phyloP scores from a whole-genome alignment of 2,888 invertebrate species.

The Strigamia maritima region DNA sequence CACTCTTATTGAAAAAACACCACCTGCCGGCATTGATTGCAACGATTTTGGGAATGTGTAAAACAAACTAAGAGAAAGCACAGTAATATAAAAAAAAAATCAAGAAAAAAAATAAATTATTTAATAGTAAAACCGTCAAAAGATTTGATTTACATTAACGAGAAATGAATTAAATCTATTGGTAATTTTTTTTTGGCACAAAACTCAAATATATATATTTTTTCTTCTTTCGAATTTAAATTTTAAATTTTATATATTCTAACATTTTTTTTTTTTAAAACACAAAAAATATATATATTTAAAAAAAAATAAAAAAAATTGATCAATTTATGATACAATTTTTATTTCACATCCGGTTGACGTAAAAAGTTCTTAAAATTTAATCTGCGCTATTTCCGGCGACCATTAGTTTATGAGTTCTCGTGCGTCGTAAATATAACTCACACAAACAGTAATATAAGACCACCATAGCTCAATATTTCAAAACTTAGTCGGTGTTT shows the following conservation, averaged over 20 bases:
- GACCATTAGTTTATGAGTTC: neutral
- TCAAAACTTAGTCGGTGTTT: constrained; percentile 12
- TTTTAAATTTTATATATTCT: neutral
- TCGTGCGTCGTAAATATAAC: constrained; percentile 17
- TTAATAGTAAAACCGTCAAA: neutral
- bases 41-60: constrained; percentile 28
- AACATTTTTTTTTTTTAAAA: neutral
- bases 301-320: neutral
- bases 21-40: constrained; percentile 34
- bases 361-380: constrained; percentile 9
- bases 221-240: neutral
- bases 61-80: constrained; percentile 20
- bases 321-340: neutral
- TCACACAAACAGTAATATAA: constrained; percentile 2
- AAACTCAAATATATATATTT: neutral
- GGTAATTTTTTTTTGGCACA: neutral
- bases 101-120: neutral
- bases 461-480: constrained; percentile 18
- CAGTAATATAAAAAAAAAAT: neutral
- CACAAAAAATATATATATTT: neutral
- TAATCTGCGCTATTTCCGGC: constrained; percentile 16
- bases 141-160: constrained; percentile 31
- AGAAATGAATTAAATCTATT: constrained; percentile 26
- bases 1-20: constrained; percentile 32
- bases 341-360: constrained; percentile 5